Evolutionary conservation across 2,888 invertebrate species (phyloP).

Genomic region (Azorinus chamasolen): DNA sequence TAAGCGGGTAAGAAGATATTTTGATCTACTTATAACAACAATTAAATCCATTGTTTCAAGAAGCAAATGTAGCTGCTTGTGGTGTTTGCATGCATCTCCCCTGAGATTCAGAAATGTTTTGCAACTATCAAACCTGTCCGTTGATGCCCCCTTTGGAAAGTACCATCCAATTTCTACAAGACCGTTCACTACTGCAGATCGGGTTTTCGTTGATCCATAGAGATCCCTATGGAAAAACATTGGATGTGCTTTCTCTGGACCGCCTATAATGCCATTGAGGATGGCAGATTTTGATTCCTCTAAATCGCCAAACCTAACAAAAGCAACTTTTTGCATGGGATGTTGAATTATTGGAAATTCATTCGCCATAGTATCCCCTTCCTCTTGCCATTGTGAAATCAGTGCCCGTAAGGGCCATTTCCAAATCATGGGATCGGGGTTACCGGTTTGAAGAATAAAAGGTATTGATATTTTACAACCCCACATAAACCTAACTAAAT

Average conservation of each 20-base stretch:
- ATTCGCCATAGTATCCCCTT: background rate
- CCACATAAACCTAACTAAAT: conserved; percentile 14
- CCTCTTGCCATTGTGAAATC: background rate
- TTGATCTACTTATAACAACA: conserved; percentile 2
- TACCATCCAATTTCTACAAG: conserved; percentile 27
- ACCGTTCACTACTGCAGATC: conserved; percentile 10
- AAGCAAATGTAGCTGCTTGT: background rate
- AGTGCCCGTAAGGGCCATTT: conserved; percentile 13
- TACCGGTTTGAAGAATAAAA: conserved; percentile 10
- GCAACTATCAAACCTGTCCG: background rate
- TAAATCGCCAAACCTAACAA: conserved; percentile 10
- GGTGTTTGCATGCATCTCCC: background rate
- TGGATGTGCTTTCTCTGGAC: no score
- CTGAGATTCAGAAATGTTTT: conserved; percentile 11
- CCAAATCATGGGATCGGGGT: background rate
- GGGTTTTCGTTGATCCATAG: conserved; percentile 5
- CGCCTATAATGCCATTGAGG: conserved; percentile 14
- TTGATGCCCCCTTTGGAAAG: background rate
- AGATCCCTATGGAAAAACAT: conserved; percentile 18
- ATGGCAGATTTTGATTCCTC: conserved; percentile 10
- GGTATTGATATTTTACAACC: conserved; percentile 18
- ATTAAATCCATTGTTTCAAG: background rate
- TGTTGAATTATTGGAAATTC: background rate
- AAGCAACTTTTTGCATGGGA: conserved; percentile 6
- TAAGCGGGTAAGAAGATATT: no score